phyloP scores from a whole-genome alignment of 2,888 invertebrate genomes.

The Calameuta pallipes region DNA sequence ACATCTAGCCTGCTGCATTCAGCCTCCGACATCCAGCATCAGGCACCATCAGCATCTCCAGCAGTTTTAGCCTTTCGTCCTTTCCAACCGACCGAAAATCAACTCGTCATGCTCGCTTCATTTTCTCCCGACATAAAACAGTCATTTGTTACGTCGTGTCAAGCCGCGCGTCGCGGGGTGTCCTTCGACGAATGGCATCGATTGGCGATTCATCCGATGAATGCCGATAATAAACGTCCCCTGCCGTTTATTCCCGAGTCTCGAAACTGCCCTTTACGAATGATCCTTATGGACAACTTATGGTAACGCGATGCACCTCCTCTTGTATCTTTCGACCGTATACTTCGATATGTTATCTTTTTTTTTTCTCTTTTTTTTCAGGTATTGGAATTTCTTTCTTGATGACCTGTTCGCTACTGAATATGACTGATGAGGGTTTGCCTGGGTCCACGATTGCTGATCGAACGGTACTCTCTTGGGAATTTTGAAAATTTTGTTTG shows the following conservation, averaged over 20 bases:
- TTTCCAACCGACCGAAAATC: conserved; percentile 56
- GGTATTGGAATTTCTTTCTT: not conserved
- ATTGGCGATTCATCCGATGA: conserved; percentile 65
- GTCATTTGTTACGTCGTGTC: conserved; percentile 65
- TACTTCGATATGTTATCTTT: not conserved
- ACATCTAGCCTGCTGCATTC: not conserved
- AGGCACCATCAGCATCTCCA: conserved; percentile 25
- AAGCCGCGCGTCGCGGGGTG: conserved; percentile 61
- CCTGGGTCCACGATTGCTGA: not conserved
- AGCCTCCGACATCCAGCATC: conserved; percentile 8
- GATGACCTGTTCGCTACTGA: not conserved
- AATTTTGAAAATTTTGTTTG: not conserved
- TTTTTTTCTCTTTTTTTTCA: not conserved
- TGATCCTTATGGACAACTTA: not conserved
- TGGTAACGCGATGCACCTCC: not conserved
- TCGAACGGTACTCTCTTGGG: not conserved
- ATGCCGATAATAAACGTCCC: conserved; percentile 55
- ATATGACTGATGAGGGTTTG: not conserved
- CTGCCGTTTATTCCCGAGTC: conserved; percentile 9
- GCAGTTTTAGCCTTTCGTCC: conserved; percentile 16
- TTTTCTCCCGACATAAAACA: conserved; percentile 65
- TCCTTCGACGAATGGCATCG: conserved; percentile 58
- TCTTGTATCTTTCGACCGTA: not conserved
- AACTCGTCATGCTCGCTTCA: conserved; percentile 66
- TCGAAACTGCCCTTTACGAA: conserved; percentile 1